These are phyloP conservation scores for Helicorthomorpha holstii DNA, from an alignment of 1,140 invertebrate genomes.

Conservation along the genomic window DNA sequence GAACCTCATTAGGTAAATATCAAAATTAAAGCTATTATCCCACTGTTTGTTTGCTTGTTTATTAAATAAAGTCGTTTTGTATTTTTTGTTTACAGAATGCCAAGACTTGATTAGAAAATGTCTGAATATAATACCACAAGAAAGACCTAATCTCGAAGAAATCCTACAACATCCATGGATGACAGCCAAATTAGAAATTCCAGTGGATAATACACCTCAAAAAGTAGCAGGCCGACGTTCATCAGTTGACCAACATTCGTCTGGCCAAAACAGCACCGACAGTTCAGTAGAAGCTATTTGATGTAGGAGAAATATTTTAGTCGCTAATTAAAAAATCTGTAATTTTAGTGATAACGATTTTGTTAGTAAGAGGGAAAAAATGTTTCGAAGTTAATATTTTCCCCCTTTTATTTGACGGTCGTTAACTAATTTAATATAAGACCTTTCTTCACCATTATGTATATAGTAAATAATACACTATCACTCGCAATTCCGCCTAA, in stretches of 20 bases:
- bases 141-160: constrained; percentile 36
- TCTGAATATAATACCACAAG: constrained; percentile 31
- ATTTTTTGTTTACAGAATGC: constrained; percentile 29
- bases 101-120: constrained; percentile 40
- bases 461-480: too few relatives aligned
- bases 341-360: too few relatives aligned
- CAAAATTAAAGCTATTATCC: not conserved
- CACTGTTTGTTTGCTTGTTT: not conserved
- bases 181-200: constrained; percentile 16
- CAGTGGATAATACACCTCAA: constrained; percentile 9
- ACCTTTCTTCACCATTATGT: too few relatives aligned
- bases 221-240: constrained; percentile 12
- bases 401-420: too few relatives aligned
- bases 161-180: constrained; percentile 42
- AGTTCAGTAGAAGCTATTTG: constrained; percentile 13
- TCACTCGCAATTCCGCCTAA: too few relatives aligned
- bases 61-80: not conserved
- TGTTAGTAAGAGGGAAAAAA: too few relatives aligned
- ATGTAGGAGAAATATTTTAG: not conserved
- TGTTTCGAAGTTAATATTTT: too few relatives aligned
- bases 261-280: constrained; percentile 13
- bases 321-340: not conserved
- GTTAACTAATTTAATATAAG: too few relatives aligned
- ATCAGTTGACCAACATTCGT: constrained; percentile 6
- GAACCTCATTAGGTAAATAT: constrained; percentile 26